These are phyloP conservation scores for Danio kyathit DNA, from an alignment of 2,797 vertebrate species.

Conservation along the genomic window DNA sequence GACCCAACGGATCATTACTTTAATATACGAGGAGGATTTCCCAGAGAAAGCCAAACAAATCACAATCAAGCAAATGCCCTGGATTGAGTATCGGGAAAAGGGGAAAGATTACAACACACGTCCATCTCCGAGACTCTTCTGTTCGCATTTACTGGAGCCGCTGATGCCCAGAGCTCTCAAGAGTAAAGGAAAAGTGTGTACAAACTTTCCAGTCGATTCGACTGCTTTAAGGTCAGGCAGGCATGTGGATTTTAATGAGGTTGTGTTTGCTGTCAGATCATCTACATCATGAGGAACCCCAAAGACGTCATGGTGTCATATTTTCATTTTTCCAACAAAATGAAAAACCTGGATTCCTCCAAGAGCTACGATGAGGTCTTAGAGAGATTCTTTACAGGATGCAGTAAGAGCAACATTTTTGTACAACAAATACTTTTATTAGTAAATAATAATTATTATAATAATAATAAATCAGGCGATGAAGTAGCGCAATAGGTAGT, in stretches of 20 bases:
- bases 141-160: slow-evolving; percentile 60
- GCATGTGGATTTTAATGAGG: background rate
- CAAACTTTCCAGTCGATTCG: background rate
- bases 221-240: too few species aligned
- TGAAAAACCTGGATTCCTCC: slow-evolving; percentile 45
- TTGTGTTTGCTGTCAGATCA: slow-evolving; percentile 53
- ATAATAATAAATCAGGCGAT: too few species aligned
- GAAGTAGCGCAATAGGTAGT: too few species aligned
- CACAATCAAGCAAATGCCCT: slow-evolving; percentile 54
- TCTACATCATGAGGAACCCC: slow-evolving; percentile 68
- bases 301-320: slow-evolving; percentile 68
- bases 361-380: slow-evolving; percentile 52
- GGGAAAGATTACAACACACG: slow-evolving; percentile 28
- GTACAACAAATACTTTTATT: too few species aligned
- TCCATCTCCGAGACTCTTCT: slow-evolving; percentile 64
- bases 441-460: too few species aligned
- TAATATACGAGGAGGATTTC: slow-evolving; percentile 60
- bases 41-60: background rate
- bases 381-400: slow-evolving; percentile 64
- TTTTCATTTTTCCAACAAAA: slow-evolving; percentile 62
- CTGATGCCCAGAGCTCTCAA: slow-evolving; percentile 55
- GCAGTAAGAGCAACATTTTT: slow-evolving; percentile 48
- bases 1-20: slow-evolving; percentile 63
- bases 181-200: slow-evolving; percentile 57
- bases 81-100: slow-evolving; percentile 57